Conservation (phyloP, 2,797 vertebrate species). For the Anas acuta region DNA sequence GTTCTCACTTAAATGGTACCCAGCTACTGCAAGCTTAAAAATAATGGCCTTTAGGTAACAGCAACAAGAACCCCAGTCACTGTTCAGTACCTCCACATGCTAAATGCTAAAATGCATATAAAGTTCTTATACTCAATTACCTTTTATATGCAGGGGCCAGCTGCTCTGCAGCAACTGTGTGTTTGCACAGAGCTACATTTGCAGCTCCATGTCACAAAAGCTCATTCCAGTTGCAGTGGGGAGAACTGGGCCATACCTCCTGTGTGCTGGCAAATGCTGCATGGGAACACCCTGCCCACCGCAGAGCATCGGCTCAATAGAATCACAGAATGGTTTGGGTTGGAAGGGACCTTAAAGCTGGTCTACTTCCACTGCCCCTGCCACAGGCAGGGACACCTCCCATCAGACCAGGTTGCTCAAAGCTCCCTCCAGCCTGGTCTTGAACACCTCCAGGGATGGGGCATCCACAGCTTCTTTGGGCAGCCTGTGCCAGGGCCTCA, state of each 20-base stretch:
- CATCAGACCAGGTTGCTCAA: too few relatives aligned
- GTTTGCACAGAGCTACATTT: not conserved
- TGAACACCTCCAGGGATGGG: too few relatives aligned
- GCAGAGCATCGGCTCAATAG: rapidly evolving
- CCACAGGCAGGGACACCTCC: too few relatives aligned
- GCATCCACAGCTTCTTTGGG: too few relatives aligned
- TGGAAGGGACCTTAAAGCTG: too few relatives aligned
- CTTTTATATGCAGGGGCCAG: not conserved
- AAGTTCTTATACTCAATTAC: rapidly evolving
- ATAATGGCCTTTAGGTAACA: not conserved
- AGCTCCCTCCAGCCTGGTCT: too few relatives aligned
- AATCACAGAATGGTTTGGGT: too few relatives aligned
- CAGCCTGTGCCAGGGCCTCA: too few relatives aligned
- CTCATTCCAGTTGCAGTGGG: not conserved
- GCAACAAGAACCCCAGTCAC: not conserved
- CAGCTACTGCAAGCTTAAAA: not conserved
- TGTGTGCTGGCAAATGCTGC: rapidly evolving
- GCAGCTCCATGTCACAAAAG: not conserved
- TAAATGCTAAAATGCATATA: not conserved
- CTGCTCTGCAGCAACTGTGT: not conserved
- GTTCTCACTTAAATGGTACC: not conserved
- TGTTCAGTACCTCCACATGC: not conserved
- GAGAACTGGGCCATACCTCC: not conserved
- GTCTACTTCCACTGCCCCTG: too few relatives aligned
- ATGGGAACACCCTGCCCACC: not conserved